phyloP scores from a whole-genome alignment of 2,888 invertebrate genomes.

The Chesias legatella region DNA sequence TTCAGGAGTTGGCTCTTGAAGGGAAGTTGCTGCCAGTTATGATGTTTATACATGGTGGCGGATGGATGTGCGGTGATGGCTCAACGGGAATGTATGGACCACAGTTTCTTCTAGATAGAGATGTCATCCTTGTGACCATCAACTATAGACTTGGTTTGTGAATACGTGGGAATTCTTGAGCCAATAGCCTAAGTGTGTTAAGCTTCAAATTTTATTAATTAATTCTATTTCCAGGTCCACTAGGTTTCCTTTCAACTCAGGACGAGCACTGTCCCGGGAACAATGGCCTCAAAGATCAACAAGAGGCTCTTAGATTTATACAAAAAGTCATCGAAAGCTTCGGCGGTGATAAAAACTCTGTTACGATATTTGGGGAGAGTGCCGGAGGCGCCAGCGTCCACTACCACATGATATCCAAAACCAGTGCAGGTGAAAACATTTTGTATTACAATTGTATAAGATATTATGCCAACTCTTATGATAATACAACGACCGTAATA shows the following conservation, averaged over 20 bases:
- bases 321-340: constrained; percentile 81
- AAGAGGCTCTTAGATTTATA: constrained; percentile 82
- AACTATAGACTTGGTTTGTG: constrained; percentile 84
- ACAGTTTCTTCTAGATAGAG: constrained; percentile 84
- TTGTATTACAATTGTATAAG: too few relatives aligned
- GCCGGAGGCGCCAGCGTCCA: constrained; percentile 85
- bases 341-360: constrained; percentile 82
- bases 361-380: constrained; percentile 85
- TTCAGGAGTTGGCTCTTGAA: constrained; percentile 39
- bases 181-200: constrained; percentile 2
- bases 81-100: constrained; percentile 85
- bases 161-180: too few relatives aligned
- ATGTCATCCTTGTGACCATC: constrained; percentile 84
- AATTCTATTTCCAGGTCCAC: constrained; percentile 64
- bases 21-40: constrained; percentile 81
- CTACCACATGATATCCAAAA: constrained; percentile 84
- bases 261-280: constrained; percentile 84
- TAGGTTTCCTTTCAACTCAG: constrained; percentile 84
- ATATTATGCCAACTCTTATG: too few relatives aligned
- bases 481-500: too few relatives aligned
- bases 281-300: constrained; percentile 85
- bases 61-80: constrained; percentile 87
- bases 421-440: constrained; percentile 71
- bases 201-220: background rate
- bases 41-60: constrained; percentile 88